Percentiles rank a stretch among this genome's conserved stretches.
Evolutionary conservation across 1,140 invertebrate genomes (phyloP).

Genomic region (Delia radicum): DNA sequence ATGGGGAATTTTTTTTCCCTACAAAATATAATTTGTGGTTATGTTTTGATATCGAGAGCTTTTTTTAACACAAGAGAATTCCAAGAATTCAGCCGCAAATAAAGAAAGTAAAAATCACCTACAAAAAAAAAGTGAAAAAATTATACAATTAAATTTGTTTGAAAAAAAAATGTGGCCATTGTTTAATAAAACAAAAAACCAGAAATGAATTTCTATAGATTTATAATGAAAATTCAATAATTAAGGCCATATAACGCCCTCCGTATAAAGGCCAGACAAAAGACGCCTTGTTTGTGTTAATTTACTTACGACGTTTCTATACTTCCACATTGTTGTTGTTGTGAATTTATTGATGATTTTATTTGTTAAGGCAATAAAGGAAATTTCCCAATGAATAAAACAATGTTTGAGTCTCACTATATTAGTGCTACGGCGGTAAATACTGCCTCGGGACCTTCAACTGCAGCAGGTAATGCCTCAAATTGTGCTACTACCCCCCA

Average conservation of each 20-base stretch:
- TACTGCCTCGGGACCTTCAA: neutral
- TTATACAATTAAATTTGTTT: neutral
- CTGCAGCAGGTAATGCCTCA: neutral
- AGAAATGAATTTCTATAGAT: neutral
- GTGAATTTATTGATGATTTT: neutral
- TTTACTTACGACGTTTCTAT: neutral
- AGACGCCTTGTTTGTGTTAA: constrained; percentile 20
- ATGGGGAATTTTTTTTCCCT: neutral
- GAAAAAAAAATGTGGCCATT: too few relatives aligned
- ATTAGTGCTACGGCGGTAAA: constrained; percentile 24
- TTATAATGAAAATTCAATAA: constrained; percentile 6
- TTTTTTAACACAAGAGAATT: neutral
- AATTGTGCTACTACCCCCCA: neutral
- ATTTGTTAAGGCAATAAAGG: constrained; percentile 4
- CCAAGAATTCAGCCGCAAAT: neutral
- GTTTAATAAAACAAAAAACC: neutral
- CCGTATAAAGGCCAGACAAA: neutral
- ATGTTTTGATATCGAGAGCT: neutral
- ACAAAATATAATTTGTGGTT: neutral
- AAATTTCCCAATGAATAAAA: neutral
- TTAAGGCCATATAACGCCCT: neutral
- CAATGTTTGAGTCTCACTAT: constrained; percentile 41
- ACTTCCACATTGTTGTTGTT: neutral
- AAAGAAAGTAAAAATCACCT: neutral
- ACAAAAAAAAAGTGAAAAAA: neutral